Base-by-base conservation (phyloP, 2,888 invertebrate species). In the Clitarchus hookeri region DNA sequence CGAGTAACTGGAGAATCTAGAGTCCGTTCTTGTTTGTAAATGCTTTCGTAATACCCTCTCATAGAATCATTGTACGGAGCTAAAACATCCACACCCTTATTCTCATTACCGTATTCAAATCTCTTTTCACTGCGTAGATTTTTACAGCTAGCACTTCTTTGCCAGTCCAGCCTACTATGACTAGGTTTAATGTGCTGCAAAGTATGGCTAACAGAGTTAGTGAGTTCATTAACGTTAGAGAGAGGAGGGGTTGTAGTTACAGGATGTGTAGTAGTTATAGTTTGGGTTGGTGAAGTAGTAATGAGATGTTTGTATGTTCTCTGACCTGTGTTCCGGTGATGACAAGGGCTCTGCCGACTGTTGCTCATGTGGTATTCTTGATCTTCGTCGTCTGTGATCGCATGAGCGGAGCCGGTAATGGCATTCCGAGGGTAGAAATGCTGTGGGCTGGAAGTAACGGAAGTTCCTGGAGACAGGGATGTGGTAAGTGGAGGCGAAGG, bases 71-170 rank as follows among this genome's bases (percentile, higher is more conserved):
- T 53, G 53, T 80, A 85, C 8, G 85, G 48, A 48, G 25, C 53
- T 9, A 12, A 44, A 82, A 44, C 80, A 44, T 85, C 85, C 16
- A 27, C 27, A 54, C 19, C 27, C 26, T 84, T 65, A 65, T 19
- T 65, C 77, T 86, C 86, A 82, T 26, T 36, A 82, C 82, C 36
- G 4, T 95, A 95, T 91, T 95, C 95, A 91, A 95, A 95, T 91
- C 94, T 95, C 91, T 94, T 95, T 91, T 96, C 87, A 65, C 79
- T 96, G 91, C 95, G 95, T 87, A 97, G 93, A 90, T 97, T 96
- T 92, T 96, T 95, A 92, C 96, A 96, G 90, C 96, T 96, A 89
- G 96, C 95, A 91, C 96, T 96, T 90, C 96, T 95, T 88, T 96
- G 95, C 96, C 96, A 96, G 87, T 93, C 91, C 90, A 93, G 85